phyloP scores from a whole-genome alignment of 2,797 vertebrate species.

The Melanotaenia pygmaea region DNA sequence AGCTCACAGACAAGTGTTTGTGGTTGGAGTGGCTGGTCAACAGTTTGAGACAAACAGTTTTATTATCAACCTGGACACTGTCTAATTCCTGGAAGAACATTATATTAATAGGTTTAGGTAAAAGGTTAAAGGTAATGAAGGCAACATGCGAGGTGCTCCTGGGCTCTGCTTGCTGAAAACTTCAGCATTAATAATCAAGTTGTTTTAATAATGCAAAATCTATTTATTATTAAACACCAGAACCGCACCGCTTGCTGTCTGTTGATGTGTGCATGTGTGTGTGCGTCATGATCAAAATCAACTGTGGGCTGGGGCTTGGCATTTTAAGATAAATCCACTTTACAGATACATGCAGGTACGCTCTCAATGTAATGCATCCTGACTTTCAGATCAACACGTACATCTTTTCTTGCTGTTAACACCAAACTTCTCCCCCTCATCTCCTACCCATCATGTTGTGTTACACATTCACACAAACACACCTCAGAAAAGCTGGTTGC shows the following conservation, averaged over 20 bases:
- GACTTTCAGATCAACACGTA: slow-evolving; percentile 49
- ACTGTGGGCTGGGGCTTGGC: slow-evolving; percentile 44
- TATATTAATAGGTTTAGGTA: not conserved
- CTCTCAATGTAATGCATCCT: slow-evolving; percentile 46
- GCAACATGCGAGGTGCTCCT: slow-evolving; percentile 1
- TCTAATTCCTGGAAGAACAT: slow-evolving; percentile 1
- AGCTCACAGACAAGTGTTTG: not conserved
- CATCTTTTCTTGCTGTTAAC: slow-evolving; percentile 15
- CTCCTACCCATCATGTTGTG: not conserved
- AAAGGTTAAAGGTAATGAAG: not conserved
- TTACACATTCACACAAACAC: slow-evolving; percentile 11
- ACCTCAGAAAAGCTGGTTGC: slow-evolving; percentile 15
- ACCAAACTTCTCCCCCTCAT: not conserved
- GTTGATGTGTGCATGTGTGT: slow-evolving; percentile 38
- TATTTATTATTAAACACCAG: slow-evolving; percentile 65
- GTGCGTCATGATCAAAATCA: slow-evolving; percentile 46
- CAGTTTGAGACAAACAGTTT: not conserved
- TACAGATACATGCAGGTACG: not conserved
- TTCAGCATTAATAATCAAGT: slow-evolving; percentile 60
- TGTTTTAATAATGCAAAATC: slow-evolving; percentile 69
- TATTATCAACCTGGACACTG: not conserved
- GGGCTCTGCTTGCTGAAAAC: slow-evolving; percentile 32
- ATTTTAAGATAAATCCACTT: slow-evolving; percentile 57
- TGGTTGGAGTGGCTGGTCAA: not conserved
- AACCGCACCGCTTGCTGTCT: slow-evolving; percentile 16